Percentiles rank a stretch among this genome's conserved stretches.
Conservation (phyloP, 37 sponge, comb jelly and placozoan genomes). For the Spongilla lacustris region DNA sequence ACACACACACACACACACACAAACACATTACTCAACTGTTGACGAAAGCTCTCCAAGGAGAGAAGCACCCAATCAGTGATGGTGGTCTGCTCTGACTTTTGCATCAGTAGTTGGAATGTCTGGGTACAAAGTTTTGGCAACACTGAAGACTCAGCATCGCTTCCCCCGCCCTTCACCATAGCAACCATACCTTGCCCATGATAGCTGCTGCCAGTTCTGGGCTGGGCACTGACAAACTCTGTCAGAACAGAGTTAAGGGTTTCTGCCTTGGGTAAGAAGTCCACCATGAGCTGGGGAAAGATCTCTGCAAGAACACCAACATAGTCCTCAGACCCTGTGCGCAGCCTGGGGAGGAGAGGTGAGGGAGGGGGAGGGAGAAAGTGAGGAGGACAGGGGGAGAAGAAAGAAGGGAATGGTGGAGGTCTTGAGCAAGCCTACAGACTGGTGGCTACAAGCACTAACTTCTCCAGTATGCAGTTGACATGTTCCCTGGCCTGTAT, state of each 20-base stretch:
- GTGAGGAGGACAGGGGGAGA: no score
- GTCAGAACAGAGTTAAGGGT: constrained; percentile 60
- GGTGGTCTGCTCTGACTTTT: background rate
- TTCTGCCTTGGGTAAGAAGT: constrained; percentile 62
- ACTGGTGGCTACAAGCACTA: background rate
- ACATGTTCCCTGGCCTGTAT: constrained; percentile 55
- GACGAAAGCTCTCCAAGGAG: constrained; percentile 64
- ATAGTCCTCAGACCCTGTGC: constrained; percentile 37
- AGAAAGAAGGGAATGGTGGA: no score
- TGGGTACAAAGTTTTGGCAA: no score
- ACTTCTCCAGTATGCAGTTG: constrained; percentile 36
- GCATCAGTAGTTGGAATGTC: constrained; percentile 50
- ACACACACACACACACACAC: no score
- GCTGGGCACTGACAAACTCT: constrained; percentile 69
- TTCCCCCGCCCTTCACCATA: background rate
- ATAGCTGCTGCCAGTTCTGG: constrained; percentile 48
- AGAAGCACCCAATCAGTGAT: constrained; percentile 68
- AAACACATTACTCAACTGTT: constrained; percentile 28
- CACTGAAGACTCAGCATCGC: no score
- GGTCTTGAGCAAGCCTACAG: no score
- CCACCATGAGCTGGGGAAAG: constrained; percentile 57
- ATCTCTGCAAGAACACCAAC: constrained; percentile 40
- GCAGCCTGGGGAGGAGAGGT: no score
- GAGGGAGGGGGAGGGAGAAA: no score
- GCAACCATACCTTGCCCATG: constrained; percentile 51